These are phyloP conservation scores for Oreortyx pictus DNA, from an alignment of 2,797 vertebrate species.

Conservation along the genomic window DNA sequence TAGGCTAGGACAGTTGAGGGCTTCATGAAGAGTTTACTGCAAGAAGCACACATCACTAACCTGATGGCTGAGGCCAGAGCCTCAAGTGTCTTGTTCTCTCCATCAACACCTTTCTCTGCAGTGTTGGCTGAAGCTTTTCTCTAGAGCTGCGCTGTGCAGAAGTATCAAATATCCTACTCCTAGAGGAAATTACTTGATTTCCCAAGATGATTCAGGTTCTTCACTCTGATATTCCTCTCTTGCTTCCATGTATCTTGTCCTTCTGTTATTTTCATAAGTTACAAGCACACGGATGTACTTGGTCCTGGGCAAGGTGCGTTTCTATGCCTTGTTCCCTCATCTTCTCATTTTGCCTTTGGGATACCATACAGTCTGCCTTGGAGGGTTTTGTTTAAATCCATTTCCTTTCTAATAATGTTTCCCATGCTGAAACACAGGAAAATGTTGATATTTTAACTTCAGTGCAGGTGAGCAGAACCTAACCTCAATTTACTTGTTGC, in stretches of 20 bases:
- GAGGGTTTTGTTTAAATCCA: background rate
- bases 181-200: constrained; percentile 29
- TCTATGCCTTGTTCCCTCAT: background rate
- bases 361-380: background rate
- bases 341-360: background rate
- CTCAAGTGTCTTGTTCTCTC: background rate
- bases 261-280: background rate
- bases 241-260: background rate
- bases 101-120: constrained; percentile 30
- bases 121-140: constrained; percentile 15
- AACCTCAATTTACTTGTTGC: background rate
- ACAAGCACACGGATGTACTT: background rate
- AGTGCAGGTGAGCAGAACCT: background rate
- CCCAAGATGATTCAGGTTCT: background rate
- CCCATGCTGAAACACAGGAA: background rate
- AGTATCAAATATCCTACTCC: background rate
- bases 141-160: background rate
- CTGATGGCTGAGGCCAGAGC: constrained; percentile 1
- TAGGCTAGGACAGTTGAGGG: background rate
- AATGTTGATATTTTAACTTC: background rate
- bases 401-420: background rate
- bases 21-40: background rate
- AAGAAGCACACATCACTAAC: background rate
- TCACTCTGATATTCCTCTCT: background rate
- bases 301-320: background rate